These are phyloP conservation scores for Amphiprion ocellaris DNA, from an alignment of 2,113 vertebrate genomes.

Conservation along the genomic window DNA sequence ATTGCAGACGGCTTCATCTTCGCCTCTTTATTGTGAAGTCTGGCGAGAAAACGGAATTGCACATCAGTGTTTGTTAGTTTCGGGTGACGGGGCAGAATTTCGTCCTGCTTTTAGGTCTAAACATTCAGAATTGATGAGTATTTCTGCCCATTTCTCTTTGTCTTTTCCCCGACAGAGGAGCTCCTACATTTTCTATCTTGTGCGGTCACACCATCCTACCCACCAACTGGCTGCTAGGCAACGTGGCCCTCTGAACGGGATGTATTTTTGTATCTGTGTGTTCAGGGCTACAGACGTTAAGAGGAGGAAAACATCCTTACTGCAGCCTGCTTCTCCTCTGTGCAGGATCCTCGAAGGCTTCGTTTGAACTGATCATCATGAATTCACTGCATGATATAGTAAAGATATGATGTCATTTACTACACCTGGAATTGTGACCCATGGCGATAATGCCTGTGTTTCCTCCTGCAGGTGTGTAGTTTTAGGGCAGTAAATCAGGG, in stretches of 20 bases:
- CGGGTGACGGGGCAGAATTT: background rate
- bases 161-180: slow-evolving; percentile 35
- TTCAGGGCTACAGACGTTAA: slow-evolving; percentile 57
- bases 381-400: background rate
- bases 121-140: slow-evolving; percentile 4
- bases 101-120: background rate
- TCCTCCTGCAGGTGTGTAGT: background rate
- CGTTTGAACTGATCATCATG: slow-evolving; percentile 6
- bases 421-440: background rate
- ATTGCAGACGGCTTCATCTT: background rate
- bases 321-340: slow-evolving; percentile 38
- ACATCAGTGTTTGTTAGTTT: background rate
- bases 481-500: slow-evolving; percentile 15
- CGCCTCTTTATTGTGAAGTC: slow-evolving; percentile 3
- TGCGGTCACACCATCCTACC: slow-evolving; percentile 77
- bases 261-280: slow-evolving; percentile 78
- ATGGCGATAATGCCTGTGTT: background rate
- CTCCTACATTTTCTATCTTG: slow-evolving; percentile 58
- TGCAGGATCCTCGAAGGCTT: slow-evolving; percentile 18
- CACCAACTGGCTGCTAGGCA: slow-evolving; percentile 82
- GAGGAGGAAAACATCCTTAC: slow-evolving; percentile 58
- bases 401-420: background rate
- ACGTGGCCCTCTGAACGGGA: slow-evolving; percentile 74
- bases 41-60: background rate
- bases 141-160: slow-evolving; percentile 9